A percentile compares a stretch with the other conserved stretches of the same genome.
Evolutionary conservation across 2,888 invertebrate genomes (phyloP).

Genomic region (Ethmia dodecea): DNA sequence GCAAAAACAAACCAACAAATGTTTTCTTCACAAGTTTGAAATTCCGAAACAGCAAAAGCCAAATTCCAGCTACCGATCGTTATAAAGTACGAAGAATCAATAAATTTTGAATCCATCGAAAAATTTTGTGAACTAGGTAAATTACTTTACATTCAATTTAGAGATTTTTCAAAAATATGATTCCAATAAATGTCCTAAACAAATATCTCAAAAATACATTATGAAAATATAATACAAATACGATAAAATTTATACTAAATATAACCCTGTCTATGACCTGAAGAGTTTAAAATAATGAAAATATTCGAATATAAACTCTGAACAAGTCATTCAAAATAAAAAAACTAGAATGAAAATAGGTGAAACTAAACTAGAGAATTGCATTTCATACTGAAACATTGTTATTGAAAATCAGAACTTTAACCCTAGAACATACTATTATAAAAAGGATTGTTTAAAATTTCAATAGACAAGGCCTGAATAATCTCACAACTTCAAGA

Average conservation of each 20-base stretch:
- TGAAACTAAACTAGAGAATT: slow-evolving; percentile 4
- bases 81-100: slow-evolving; percentile 21
- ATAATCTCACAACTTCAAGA: slow-evolving; percentile 55
- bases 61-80: slow-evolving; percentile 22
- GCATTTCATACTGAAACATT: neutral
- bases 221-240: slow-evolving; percentile 77
- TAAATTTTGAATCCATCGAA: slow-evolving; percentile 27
- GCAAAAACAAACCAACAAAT: slow-evolving; percentile 14
- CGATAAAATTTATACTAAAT: slow-evolving; percentile 78
- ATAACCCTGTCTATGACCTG: slow-evolving; percentile 79
- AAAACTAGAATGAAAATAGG: slow-evolving; percentile 25
- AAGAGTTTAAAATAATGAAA: slow-evolving; percentile 66
- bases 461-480: slow-evolving; percentile 57
- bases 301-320: slow-evolving; percentile 62
- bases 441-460: slow-evolving; percentile 21
- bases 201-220: slow-evolving; percentile 76
- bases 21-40: slow-evolving; percentile 19
- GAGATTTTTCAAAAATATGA: slow-evolving; percentile 74
- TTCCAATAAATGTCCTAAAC: slow-evolving; percentile 73
- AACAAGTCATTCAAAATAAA: slow-evolving; percentile 63
- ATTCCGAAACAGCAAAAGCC: slow-evolving; percentile 22
- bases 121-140: slow-evolving; percentile 59
- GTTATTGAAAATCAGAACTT: neutral
- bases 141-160: slow-evolving; percentile 64
- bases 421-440: slow-evolving; percentile 1